A percentile compares a stretch with the other conserved stretches of the same genome.
Evolutionary conservation across 35 echinoderm and acorn worm genomes (phyloP).

Genomic region (Ophioderma brevispina): DNA sequence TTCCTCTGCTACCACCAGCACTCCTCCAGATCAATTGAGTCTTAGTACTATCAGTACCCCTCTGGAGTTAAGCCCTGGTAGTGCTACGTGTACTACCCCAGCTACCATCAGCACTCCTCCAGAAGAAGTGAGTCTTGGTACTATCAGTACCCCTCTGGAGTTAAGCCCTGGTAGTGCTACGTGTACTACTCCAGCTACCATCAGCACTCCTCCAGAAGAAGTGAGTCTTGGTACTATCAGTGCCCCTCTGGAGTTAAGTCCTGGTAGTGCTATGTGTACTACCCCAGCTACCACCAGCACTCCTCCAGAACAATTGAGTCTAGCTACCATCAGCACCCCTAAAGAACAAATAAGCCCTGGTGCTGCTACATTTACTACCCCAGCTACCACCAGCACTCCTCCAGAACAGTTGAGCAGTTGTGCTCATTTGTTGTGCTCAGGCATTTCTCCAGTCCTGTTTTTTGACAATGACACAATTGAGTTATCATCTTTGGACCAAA

Average conservation of each 20-base stretch:
- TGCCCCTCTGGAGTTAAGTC: too few species aligned
- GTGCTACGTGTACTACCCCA: neutral
- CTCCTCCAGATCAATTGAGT: neutral
- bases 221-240: neutral
- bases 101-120: neutral
- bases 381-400: too few species aligned
- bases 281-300: neutral
- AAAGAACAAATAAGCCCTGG: neutral
- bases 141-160: neutral
- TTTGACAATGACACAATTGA: neutral
- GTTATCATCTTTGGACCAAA: neutral
- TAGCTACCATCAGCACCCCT: neutral
- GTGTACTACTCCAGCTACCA: neutral
- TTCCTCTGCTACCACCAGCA: neutral
- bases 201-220: too few species aligned
- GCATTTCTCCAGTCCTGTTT: neutral
- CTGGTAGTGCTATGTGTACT: neutral
- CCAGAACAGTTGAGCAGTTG: neutral
- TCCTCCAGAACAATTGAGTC: neutral
- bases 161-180: neutral
- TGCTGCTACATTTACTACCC: neutral
- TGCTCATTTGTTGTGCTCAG: neutral
- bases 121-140: too few species aligned
- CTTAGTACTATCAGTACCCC: neutral
- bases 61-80: neutral